These are phyloP conservation scores for Hemistola chrysoprasaria DNA, from an alignment of 2,888 invertebrate species.

Conservation along the genomic window DNA sequence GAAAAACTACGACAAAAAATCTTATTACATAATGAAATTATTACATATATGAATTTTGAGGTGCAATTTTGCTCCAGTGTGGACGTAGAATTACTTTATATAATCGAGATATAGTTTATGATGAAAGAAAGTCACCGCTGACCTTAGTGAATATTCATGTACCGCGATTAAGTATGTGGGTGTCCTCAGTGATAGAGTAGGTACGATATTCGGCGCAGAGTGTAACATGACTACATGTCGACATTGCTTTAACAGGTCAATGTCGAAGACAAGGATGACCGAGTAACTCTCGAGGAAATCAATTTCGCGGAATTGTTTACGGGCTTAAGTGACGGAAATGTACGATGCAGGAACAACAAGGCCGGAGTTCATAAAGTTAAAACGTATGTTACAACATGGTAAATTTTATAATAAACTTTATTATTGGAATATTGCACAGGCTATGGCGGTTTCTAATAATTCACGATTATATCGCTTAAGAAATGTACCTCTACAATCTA, in stretches of 20 bases:
- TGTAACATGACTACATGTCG: conserved; percentile 43
- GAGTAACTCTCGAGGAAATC: conserved; percentile 51
- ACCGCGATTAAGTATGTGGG: conserved; percentile 26
- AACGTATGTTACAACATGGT: too few relatives aligned
- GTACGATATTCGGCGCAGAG: conserved; percentile 40
- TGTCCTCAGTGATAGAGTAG: conserved; percentile 49
- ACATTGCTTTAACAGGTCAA: conserved; percentile 68
- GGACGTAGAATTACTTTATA: too few relatives aligned
- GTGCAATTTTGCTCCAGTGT: too few relatives aligned
- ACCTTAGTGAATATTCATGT: conserved; percentile 45
- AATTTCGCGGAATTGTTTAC: conserved; percentile 54
- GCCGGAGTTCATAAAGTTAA: too few relatives aligned
- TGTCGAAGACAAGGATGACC: conserved; percentile 49
- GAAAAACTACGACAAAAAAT: too few relatives aligned
- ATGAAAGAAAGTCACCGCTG: conserved; percentile 30
- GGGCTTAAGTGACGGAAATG: conserved; percentile 37
- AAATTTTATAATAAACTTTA: too few relatives aligned
- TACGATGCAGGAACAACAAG: conserved; percentile 36
- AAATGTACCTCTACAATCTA: too few relatives aligned
- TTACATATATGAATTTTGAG: too few relatives aligned
- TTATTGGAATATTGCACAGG: too few relatives aligned
- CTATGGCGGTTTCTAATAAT: too few relatives aligned
- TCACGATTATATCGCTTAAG: too few relatives aligned
- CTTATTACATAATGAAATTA: too few relatives aligned
- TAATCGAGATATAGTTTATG: conserved; percentile 13